phyloP scores from a whole-genome alignment of 1,140 invertebrate genomes.

The Diachasma alloeum region DNA sequence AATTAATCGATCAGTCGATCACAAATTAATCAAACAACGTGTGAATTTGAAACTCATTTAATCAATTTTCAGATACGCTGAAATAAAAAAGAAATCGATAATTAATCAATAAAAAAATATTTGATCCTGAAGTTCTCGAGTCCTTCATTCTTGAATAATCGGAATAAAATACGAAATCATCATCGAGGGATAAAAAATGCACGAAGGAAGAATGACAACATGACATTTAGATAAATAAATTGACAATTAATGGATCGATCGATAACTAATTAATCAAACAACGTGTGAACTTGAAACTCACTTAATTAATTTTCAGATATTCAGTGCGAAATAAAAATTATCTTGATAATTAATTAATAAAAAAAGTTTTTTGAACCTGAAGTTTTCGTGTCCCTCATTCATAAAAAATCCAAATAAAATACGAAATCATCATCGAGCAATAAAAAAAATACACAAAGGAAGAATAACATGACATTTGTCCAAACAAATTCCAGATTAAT shows the following conservation, averaged over 20 bases:
- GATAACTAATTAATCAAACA: no score
- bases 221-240: no score
- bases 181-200: background rate
- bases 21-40: no score
- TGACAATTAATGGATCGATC: no score
- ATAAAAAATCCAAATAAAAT: background rate
- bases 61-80: no score
- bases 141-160: background rate
- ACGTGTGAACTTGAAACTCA: background rate
- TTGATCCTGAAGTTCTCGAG: background rate
- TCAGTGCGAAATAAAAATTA: background rate
- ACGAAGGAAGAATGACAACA: background rate
- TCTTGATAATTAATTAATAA: background rate
- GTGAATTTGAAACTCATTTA: no score
- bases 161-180: background rate
- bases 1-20: no score
- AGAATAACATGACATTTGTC: background rate
- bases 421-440: background rate
- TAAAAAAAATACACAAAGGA: background rate
- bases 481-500: no score
- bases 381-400: background rate
- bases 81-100: no score
- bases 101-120: background rate
- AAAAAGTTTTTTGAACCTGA: background rate
- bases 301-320: background rate